Conservation (phyloP, 2,113 vertebrate genomes). For the Chrysochloris asiatica region DNA sequence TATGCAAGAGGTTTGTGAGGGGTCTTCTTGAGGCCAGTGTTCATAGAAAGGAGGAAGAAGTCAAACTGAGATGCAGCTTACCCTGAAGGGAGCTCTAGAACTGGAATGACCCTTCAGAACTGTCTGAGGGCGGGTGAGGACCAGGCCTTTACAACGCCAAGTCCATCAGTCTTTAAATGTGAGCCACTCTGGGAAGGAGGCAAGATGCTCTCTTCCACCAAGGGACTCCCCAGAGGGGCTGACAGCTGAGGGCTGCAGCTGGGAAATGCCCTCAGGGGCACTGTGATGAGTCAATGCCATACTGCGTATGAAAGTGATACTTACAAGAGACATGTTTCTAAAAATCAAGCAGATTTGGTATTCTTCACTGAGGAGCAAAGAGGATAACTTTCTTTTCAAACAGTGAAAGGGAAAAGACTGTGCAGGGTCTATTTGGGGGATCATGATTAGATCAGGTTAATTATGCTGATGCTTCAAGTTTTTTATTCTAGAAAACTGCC, state of each 20-base stretch:
- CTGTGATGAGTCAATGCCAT: background rate
- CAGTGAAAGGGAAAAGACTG: background rate
- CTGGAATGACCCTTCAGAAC: background rate
- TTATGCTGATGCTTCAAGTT: background rate
- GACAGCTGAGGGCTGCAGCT: no score
- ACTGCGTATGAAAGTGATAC: background rate
- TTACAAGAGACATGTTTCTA: background rate
- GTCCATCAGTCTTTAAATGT: background rate
- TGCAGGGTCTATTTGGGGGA: background rate
- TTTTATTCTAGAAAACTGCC: background rate
- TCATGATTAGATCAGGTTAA: background rate
- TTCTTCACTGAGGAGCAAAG: background rate
- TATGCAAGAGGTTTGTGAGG: no score
- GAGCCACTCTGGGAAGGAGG: background rate
- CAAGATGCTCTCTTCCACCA: background rate
- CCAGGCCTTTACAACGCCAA: no score
- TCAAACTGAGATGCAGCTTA: no score
- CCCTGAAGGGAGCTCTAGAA: background rate
- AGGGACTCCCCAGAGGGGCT: background rate
- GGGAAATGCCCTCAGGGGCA: background rate
- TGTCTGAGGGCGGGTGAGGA: background rate
- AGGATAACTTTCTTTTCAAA: no score
- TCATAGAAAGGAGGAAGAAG: no score
- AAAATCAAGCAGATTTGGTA: background rate
- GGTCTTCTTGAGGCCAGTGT: no score